Evolutionary conservation across 1,140 invertebrate species (phyloP), one percentile per base, ranked within the genome.

Genomic region (Cydia pomonella): DNA sequence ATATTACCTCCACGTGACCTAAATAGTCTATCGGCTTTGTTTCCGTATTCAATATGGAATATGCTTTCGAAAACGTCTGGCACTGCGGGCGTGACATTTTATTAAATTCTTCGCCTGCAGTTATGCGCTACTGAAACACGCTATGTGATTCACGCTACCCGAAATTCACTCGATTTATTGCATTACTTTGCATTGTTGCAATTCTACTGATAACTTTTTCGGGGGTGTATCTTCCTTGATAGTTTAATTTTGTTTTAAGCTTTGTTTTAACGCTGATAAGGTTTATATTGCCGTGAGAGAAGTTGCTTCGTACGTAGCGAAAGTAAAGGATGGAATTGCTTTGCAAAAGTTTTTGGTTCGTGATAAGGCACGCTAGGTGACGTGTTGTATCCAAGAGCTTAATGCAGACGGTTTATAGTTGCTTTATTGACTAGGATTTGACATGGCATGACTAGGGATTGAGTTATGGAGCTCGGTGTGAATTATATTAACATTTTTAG

Each of bases 121-220:
- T 33, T 33, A 33, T 69, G 64, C 64, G 64, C 64, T 69, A 69
- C 64, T 33, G 53, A 12, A 69, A 33, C 64, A 69, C 29, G 63
- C 23, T 29, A 64, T 29, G 25, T 64, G 23, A 27, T 16, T 27
- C 63, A 64, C 63, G 64, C 64, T 33, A 69, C 27, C 64, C 64
- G n/a, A 69, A 69, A 69, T 33, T 33, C 64, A 38, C 27, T 33
- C 27, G 27, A 69, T 69, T 69, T 69, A 69, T 69, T 69, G 64
- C 64, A 69, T 69, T 69, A 69, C 29, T 69, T 69, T 18, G 64
- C 64, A 69, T 69, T 69, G 64, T 69, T 69, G 64, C 64, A 69
- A 69, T 69, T 59, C 53, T 59, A 59, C 53, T 59, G 53, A 59
- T 59, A 59, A 59, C 53, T 59, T 59, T 59, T 59, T 59, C 53